These are phyloP conservation scores for Sinonovacula constricta DNA, from an alignment of 1,140 invertebrate genomes.

Conservation along the genomic window DNA sequence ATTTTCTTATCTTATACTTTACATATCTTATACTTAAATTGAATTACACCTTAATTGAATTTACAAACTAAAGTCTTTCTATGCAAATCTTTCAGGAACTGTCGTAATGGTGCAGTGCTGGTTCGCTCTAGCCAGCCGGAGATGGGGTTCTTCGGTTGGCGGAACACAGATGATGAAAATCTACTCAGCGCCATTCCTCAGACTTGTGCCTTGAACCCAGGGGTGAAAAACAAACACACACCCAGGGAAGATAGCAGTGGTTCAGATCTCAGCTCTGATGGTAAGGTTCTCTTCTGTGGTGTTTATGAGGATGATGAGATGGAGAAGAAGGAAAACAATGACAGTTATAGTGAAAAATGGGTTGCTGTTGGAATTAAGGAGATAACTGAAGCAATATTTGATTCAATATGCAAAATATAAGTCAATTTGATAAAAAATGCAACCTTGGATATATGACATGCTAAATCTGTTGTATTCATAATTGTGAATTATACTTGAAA, in stretches of 20 bases:
- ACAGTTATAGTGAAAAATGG: no score
- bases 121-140: constrained; percentile 95
- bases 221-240: constrained; percentile 49
- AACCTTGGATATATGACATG: no score
- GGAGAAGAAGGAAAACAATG: no score
- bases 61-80: constrained; percentile 33
- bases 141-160: constrained; percentile 95
- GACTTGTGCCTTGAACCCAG: constrained; percentile 84
- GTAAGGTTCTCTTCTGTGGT: constrained; percentile 13
- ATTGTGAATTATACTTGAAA: no score
- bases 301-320: no score
- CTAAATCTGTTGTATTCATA: no score
- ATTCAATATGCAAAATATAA: no score
- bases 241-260: constrained; percentile 50
- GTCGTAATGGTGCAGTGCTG: constrained; percentile 93
- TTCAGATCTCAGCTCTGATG: constrained; percentile 55
- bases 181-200: constrained; percentile 90
- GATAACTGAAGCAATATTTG: no score
- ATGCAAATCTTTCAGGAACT: constrained; percentile 83
- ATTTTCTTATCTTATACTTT: neutral
- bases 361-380: no score
- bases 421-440: no score
- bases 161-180: constrained; percentile 92
- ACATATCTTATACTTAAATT: neutral
- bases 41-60: neutral